These are phyloP conservation scores for Enhydra lutris DNA, from an alignment of 2,113 vertebrate genomes.

Conservation along the genomic window DNA sequence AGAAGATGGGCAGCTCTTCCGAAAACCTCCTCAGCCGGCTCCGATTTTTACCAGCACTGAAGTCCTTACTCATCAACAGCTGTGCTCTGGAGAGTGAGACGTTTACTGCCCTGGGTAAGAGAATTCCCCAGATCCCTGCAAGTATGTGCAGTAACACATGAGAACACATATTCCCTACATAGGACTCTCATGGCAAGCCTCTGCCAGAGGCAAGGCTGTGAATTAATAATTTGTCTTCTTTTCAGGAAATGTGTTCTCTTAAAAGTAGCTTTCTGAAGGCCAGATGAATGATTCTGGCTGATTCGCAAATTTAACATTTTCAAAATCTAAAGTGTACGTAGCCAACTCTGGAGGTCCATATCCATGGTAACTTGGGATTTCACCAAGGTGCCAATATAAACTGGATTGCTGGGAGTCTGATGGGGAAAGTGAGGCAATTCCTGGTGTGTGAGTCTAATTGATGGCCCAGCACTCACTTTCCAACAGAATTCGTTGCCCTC, in stretches of 20 bases:
- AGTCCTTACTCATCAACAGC: slow-evolving; percentile 82
- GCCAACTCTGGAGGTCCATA: background rate
- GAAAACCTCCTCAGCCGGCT: slow-evolving; percentile 85
- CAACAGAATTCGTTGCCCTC: background rate
- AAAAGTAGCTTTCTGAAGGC: background rate
- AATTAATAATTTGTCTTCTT: background rate
- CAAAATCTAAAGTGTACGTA: background rate
- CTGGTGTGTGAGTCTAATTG: background rate
- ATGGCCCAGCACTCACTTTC: background rate
- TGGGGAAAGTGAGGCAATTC: background rate
- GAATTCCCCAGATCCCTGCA: background rate
- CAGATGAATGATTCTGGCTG: background rate
- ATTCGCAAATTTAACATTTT: background rate
- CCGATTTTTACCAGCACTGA: slow-evolving; percentile 85
- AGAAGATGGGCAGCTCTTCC: slow-evolving; percentile 82
- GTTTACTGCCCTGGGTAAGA: slow-evolving; percentile 86
- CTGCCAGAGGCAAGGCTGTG: background rate
- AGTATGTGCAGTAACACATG: too few species aligned
- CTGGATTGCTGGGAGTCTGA: background rate
- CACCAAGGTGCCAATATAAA: background rate
- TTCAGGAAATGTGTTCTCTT: background rate
- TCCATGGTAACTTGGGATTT: background rate
- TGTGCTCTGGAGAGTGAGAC: slow-evolving; percentile 85
- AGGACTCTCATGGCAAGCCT: background rate
- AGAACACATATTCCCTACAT: background rate